These are phyloP conservation scores for Marisa cornuarietis DNA, from an alignment of 1,140 invertebrate genomes.

Conservation along the genomic window DNA sequence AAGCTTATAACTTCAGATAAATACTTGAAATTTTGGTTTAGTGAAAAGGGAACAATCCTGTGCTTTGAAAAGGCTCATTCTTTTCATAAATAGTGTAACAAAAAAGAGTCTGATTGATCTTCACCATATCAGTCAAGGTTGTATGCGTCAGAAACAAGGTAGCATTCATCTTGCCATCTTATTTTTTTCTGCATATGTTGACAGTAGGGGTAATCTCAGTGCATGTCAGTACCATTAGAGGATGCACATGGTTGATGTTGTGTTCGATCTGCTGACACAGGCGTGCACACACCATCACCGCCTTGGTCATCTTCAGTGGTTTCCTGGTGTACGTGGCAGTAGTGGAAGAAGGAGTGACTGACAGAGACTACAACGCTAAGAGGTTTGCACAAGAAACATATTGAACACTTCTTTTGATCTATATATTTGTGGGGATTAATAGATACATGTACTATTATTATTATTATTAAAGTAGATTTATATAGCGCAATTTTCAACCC, in stretches of 20 bases:
- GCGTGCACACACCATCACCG: constrained; percentile 70
- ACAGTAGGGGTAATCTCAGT: not conserved
- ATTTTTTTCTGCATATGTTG: not conserved
- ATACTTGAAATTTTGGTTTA: too few relatives aligned
- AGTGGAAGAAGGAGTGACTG: constrained; percentile 64
- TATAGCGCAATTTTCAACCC: too few relatives aligned
- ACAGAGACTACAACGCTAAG: constrained; percentile 69
- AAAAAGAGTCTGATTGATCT: too few relatives aligned
- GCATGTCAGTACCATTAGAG: not conserved
- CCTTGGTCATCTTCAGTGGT: constrained; percentile 66
- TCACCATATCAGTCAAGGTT: too few relatives aligned
- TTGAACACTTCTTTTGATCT: not conserved
- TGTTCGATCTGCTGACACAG: constrained; percentile 50
- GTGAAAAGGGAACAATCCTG: too few relatives aligned
- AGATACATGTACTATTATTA: too few relatives aligned
- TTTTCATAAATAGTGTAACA: too few relatives aligned
- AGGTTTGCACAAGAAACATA: constrained; percentile 57
- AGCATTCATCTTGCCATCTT: not conserved
- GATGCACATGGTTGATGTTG: not conserved
- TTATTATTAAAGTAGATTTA: too few relatives aligned
- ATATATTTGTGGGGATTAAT: too few relatives aligned
- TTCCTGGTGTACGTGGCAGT: constrained; percentile 69
- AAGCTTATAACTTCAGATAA: too few relatives aligned
- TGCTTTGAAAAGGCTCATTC: too few relatives aligned
- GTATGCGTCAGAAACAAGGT: too few relatives aligned